phyloP scores from a whole-genome alignment of 2,113 vertebrate species.

The Vireo altiloquus region DNA sequence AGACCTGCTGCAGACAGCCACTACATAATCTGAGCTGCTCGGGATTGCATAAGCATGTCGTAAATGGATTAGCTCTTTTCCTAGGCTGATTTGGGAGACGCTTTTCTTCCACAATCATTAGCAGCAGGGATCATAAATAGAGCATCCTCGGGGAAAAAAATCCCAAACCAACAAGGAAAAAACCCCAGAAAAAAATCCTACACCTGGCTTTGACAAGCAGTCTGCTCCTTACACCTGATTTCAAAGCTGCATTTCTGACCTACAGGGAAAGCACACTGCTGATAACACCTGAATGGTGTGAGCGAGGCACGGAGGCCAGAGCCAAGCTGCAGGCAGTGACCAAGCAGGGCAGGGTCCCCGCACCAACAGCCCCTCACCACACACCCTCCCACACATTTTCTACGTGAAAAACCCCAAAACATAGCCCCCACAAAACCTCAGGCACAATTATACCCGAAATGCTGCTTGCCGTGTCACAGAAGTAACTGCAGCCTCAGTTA shows the following conservation, averaged over 20 bases:
- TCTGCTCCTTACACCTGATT: not conserved
- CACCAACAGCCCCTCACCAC: not conserved
- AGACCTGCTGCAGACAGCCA: not conserved
- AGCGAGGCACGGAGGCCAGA: not conserved
- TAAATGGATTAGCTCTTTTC: not conserved
- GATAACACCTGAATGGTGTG: rapidly evolving
- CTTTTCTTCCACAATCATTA: not conserved
- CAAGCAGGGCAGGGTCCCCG: not conserved
- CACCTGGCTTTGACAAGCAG: not conserved
- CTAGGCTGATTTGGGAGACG: not conserved
- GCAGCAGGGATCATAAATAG: not conserved
- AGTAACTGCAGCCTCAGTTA: not conserved
- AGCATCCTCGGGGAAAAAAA: not conserved
- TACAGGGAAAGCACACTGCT: not conserved
- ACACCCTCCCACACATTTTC: not conserved
- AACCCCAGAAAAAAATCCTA: not conserved
- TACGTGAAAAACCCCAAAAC: not conserved
- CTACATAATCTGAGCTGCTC: not conserved
- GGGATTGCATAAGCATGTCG: not conserved
- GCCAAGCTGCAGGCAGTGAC: not conserved
- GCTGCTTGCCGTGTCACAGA: not conserved
- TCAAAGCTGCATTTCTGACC: not conserved
- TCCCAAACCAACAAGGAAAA: not conserved
- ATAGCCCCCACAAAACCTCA: not conserved
- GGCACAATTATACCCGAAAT: not conserved